Evolutionary conservation across 2,113 vertebrate species (phyloP), one percentile per base, ranked within the genome.

Genomic region (Odocoileus hemionus): DNA sequence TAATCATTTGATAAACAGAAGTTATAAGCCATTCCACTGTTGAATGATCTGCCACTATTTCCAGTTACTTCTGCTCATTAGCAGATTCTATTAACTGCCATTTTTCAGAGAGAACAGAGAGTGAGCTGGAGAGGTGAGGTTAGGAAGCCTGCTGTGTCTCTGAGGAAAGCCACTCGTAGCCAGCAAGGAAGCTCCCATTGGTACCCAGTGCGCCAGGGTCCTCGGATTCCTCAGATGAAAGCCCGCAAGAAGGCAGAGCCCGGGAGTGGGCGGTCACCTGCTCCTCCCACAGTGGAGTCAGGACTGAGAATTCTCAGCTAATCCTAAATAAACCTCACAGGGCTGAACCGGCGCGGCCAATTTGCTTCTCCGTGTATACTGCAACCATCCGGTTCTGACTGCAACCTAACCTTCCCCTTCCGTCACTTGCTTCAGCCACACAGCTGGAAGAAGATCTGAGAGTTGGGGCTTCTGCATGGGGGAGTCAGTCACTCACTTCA

Each of bases 1-100:
- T 45, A 64, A 95, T 57, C 90, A 82, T 30, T 64, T 82, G 93
- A 96, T 96, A 97, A 96, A 88, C 61, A 93, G 58, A 95, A 96
- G 80, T 94, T 90, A 94, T 54, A 95, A 93, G 47, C 83, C 54
- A 88, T 43, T 47, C 67, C 80, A n/a, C 86, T 79, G 79, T 55
- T 84, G 74, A 82, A 78, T 30, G 50, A 95, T 52, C 21, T 43
- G 39, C 91, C 83, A 87, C 89, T 60, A 52, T 50, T 91, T 91
- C 96, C 52, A 91, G 90, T 80, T 45, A 93, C 61, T 92, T 80
- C 89, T 88, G 89, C 87, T 96, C 96, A 94, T 92, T 89, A 97
- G 85, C 86, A 76, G 89, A 60, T 64, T 82, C 91, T 93, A 95
- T 79, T 78, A 91, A 86, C 64, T n/a, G 88, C 52, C 94, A 67